Base-by-base conservation (phyloP, 2,797 vertebrate species). In the Eulemur rubriventer region DNA sequence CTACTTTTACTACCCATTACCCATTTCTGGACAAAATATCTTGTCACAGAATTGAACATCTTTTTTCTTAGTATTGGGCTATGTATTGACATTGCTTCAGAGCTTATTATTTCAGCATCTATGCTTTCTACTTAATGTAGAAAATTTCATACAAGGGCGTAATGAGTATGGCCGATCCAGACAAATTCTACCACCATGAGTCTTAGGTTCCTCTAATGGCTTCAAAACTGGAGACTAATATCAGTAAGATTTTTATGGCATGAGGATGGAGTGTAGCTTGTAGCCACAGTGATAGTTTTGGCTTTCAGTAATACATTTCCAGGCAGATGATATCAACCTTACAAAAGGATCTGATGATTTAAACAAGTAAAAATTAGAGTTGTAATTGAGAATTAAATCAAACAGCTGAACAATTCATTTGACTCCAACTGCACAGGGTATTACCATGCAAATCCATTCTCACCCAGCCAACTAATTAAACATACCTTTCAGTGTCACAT, bases 321-420 rank as follows among this genome's bases (percentile, higher is more conserved):
- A 89, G 86, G 86, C 95, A 92, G 26, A 91, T 43, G 12, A 86
- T 89, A 81, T 91, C 73, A 81, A 80, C 28, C 38, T 91, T 80
- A 91, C 20, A 72, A 94, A 94, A 88, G 2, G 22, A 93, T 55
- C 33, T 43, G 35, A 93, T 89, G 18, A 95, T 90, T 96, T 93
- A 80, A 92, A 93, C 14, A 90, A 91, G 35, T 69, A 93, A 83
- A 35, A 82, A 48, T 89, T 92, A 67, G 11, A 13, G 20, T 80
- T 94, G 17, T 75, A 70, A 91, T 8, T 96, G 48, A 88, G 52
- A 95, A 81, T 52, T 52, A 94, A 94, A 94, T 30, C 46, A 95
- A 95, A 76, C 11, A 91, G 22, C 63, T 92, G n/a, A 96, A 91
- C 16, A 83, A 82, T 93, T 92, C 46, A 96, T 81, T 96, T 90